Evolutionary conservation across 64 coral and sea anemone species (phyloP).

Genomic region (Pachyseris speciosa): DNA sequence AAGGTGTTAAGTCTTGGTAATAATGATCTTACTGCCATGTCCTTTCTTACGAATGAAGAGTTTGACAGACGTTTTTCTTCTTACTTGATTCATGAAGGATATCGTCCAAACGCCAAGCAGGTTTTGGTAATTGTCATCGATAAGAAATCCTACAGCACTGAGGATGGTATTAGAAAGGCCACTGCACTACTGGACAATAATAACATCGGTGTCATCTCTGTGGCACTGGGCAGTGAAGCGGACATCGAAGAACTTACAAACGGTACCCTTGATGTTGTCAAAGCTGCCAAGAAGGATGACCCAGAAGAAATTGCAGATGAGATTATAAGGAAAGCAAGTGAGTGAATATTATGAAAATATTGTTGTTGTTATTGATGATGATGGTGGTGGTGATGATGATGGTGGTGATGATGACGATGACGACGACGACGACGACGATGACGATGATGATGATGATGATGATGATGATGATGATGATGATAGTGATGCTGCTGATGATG

Average conservation of each 20-base stretch:
- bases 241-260: conserved; percentile 57
- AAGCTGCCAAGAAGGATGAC: conserved; percentile 48
- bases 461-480: neutral
- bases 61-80: no score
- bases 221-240: conserved; percentile 74
- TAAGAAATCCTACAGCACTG: conserved; percentile 63
- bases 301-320: conserved; percentile 56
- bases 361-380: no score
- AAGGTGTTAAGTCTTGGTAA: no score
- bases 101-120: conserved; percentile 70
- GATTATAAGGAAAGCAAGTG: conserved; percentile 68
- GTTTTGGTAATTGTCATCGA: conserved; percentile 79
- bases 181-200: conserved; percentile 40
- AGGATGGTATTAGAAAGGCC: conserved; percentile 49
- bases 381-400: neutral
- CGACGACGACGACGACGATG: neutral
- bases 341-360: no score
- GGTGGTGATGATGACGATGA: neutral
- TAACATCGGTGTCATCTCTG: conserved; percentile 82
- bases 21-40: no score
- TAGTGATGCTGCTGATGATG: neutral
- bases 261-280: conserved; percentile 58
- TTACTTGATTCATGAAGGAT: no score
- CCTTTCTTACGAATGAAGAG: no score
- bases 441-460: neutral